Evolutionary conservation across 2,888 invertebrate genomes (phyloP).

Genomic region (Pristionchus mayeri): DNA sequence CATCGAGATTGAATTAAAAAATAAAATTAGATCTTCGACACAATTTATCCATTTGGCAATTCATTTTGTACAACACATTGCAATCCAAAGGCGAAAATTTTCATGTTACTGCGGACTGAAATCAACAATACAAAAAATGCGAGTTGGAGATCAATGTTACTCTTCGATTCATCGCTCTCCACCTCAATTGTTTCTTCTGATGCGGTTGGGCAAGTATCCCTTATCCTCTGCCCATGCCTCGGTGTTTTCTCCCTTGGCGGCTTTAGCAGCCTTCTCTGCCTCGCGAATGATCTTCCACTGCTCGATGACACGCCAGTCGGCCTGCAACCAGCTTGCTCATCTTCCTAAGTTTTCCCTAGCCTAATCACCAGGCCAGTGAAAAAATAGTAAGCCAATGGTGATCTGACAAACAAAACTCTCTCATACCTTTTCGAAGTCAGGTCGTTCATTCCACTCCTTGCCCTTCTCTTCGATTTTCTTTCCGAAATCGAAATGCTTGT

Average conservation of each 20-base stretch:
- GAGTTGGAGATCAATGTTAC: not conserved
- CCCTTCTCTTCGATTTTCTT: conserved; percentile 67
- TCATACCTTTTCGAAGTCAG: conserved; percentile 72
- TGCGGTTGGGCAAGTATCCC: conserved; percentile 70
- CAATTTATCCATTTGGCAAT: not conserved
- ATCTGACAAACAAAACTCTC: no score
- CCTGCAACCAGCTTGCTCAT: conserved; percentile 51
- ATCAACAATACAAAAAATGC: not conserved
- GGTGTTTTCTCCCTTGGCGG: conserved; percentile 64
- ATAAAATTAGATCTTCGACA: no score
- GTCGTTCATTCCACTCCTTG: conserved; percentile 70
- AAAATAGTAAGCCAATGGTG: no score
- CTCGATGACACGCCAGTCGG: conserved; percentile 73
- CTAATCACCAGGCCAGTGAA: not conserved
- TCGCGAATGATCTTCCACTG: conserved; percentile 74
- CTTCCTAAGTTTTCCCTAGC: not conserved
- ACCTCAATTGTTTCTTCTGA: conserved; percentile 38
- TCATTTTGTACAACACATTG: conserved; percentile 27
- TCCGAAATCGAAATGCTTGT: conserved; percentile 74
- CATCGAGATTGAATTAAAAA: no score
- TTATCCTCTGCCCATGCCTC: conserved; percentile 70
- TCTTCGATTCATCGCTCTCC: not conserved
- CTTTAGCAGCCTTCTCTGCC: conserved; percentile 69
- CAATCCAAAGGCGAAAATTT: no score
- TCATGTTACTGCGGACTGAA: no score